Base-by-base conservation (phyloP, 2,888 invertebrate species). In the Euzophera pinguis region DNA sequence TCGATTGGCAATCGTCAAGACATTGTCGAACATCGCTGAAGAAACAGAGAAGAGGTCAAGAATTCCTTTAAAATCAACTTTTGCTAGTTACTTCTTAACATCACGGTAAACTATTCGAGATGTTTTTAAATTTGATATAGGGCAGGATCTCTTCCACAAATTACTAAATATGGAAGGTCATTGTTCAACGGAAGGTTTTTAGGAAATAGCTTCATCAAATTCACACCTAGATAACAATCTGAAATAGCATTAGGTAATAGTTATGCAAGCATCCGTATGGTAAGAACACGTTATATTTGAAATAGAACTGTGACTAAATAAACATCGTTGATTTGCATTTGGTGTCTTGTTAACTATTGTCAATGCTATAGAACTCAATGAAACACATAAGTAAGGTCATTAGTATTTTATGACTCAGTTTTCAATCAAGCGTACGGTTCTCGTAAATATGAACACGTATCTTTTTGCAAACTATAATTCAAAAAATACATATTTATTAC, bases 11-110 rank as follows among this genome's bases (percentile, higher is more conserved):
- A 67, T 64, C 65, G 56, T 47, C 55, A 57, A 64, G 62, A 52
- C 57, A 62, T 55, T 62, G 56, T 61, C 62, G 67, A 65, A 64
- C 64, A 69, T 65, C 64, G 62, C 72, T 76, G 73, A 70, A 75
- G 70, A 80, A 75, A 72, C 67, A 66, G 67, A 64, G 62, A 69
- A 67, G 61, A 65, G 68, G 68, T 73, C 72, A 67, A 69, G 66
- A 67, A 59, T 16, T 39, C 39, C 16, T 14, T 9, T 16, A 16
- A 5, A 14, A 39, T 16, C 14, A 39, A 6, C 1, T 32, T 32
- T 6, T 1, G 1, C 32, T 1, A 32, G 10, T 9, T 32, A 6
- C 7, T 32, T 32, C 32, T 32, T 10, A 4, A 32, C 22, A 22
- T 2, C 22, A 22, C 22, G 5, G 22, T 22, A 22, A 22, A 5